phyloP scores from a whole-genome alignment of 2,797 vertebrate genomes.

The Sarcophilus harrisii region DNA sequence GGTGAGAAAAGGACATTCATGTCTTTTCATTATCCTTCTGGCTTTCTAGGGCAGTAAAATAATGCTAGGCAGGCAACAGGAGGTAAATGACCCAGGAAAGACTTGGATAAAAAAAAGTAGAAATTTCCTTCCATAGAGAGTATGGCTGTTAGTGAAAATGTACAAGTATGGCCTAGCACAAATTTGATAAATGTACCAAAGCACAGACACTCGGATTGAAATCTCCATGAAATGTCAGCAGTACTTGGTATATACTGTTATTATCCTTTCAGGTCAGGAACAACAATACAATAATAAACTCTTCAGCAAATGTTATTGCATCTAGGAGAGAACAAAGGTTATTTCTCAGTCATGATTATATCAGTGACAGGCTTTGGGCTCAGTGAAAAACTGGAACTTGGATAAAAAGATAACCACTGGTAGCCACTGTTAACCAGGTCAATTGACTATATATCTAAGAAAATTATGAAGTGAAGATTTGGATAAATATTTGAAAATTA shows the following conservation, averaged over 20 bases:
- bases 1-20: background rate
- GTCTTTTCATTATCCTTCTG: background rate
- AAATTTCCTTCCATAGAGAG: background rate
- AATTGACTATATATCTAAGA: background rate
- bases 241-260: slow-evolving; percentile 8
- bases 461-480: no score
- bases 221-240: slow-evolving; percentile 12
- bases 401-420: background rate
- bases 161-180: background rate
- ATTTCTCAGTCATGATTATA: slow-evolving; percentile 12
- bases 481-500: no score
- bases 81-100: slow-evolving; percentile 7
- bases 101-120: background rate
- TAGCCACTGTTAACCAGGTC: background rate
- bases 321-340: background rate
- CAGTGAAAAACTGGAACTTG: background rate
- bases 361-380: background rate
- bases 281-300: background rate
- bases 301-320: slow-evolving; percentile 3
- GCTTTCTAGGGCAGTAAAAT: background rate
- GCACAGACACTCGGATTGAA: background rate
- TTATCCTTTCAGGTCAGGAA: background rate
- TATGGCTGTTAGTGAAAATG: background rate
- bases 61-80: background rate
- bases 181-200: background rate